Percentiles rank a stretch among this genome's conserved stretches.
Conservation (phyloP, 1,140 invertebrate species). For the Popillia japonica region DNA sequence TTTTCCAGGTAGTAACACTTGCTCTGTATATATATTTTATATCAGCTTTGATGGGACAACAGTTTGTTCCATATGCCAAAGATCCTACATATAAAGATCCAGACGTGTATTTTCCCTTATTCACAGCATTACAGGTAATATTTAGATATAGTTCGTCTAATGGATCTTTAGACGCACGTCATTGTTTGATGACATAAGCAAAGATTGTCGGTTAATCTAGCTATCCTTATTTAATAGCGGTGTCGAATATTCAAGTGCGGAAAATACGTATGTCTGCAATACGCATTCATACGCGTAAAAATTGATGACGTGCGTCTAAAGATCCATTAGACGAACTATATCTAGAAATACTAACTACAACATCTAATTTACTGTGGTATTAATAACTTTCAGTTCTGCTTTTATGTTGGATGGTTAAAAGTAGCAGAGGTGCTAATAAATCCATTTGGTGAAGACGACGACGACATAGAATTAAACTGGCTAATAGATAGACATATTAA, state of each 20-base stretch:
- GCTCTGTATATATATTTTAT: constrained; percentile 92
- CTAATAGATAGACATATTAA: constrained; percentile 88
- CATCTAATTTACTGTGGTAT: too few relatives aligned
- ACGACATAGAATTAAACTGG: constrained; percentile 93
- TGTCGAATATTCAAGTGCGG: too few relatives aligned
- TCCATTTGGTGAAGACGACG: constrained; percentile 94
- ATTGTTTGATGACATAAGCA: too few relatives aligned
- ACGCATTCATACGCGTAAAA: too few relatives aligned
- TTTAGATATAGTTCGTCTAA: too few relatives aligned
- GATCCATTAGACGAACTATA: too few relatives aligned
- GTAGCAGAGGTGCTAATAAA: constrained; percentile 91
- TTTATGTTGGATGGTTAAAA: constrained; percentile 97
- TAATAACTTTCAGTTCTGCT: constrained; percentile 81
- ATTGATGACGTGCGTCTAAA: too few relatives aligned
- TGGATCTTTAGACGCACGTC: too few relatives aligned
- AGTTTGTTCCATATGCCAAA: constrained; percentile 73
- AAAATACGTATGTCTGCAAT: too few relatives aligned
- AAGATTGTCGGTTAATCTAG: too few relatives aligned
- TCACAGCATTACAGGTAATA: constrained; percentile 86
- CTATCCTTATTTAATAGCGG: too few relatives aligned
- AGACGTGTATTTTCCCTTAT: constrained; percentile 93
- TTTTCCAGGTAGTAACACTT: constrained; percentile 86
- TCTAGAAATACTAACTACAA: too few relatives aligned
- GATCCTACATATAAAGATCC: constrained; percentile 69
- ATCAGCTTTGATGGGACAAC: constrained; percentile 83